Conservation (phyloP, 2,113 vertebrate genomes). For the Anseranas semipalmata region DNA sequence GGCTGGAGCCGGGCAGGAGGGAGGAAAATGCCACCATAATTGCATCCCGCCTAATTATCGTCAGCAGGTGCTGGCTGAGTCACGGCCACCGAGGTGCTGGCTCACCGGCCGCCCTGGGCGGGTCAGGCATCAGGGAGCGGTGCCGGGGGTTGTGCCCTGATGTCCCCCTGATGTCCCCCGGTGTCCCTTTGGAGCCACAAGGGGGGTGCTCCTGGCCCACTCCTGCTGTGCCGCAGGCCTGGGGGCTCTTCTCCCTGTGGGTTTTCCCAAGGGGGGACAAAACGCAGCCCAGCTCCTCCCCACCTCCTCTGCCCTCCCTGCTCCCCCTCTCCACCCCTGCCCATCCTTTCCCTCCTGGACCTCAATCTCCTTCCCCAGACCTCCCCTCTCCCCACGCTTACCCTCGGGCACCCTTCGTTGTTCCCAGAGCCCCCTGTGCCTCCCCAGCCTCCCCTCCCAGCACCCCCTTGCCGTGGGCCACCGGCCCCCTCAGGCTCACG, state of each 20-base stretch:
- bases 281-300: not conserved
- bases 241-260: not conserved
- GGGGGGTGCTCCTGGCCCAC: not conserved
- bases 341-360: not conserved
- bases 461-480: not conserved
- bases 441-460: not conserved
- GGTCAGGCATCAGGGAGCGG: not conserved
- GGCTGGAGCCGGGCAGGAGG: not conserved
- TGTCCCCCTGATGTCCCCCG: fast-evolving
- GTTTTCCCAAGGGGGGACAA: not conserved
- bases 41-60: not conserved
- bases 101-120: fast-evolving
- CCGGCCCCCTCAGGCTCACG: not conserved
- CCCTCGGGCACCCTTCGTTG: not conserved
- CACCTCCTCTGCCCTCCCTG: fast-evolving
- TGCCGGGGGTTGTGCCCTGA: fast-evolving
- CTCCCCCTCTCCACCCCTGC: not conserved
- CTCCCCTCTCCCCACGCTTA: not conserved
- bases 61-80: constrained; percentile 26
- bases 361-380: not conserved
- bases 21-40: constrained; percentile 7
- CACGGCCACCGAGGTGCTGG: not conserved
- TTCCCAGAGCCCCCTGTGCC: not conserved
- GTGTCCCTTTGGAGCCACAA: fast-evolving
- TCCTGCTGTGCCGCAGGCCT: not conserved